Evolutionary conservation across 2,888 invertebrate genomes (phyloP).

Genomic region (Drosophila affinis): DNA sequence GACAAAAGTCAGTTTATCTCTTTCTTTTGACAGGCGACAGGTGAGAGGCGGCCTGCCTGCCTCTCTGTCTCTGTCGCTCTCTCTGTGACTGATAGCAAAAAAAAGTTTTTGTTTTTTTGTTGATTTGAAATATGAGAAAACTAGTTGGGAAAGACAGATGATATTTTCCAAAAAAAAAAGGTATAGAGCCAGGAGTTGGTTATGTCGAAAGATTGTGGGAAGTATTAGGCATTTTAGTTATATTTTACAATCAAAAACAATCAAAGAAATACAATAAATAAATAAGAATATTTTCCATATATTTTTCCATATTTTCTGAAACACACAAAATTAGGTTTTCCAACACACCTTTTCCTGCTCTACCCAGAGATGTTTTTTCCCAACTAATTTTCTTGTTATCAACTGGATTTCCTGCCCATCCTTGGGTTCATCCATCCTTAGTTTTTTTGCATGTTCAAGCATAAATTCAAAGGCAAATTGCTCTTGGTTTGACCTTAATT

Average conservation of each 20-base stretch:
- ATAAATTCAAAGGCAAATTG: conserved; percentile 49
- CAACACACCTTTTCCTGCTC: too few relatives aligned
- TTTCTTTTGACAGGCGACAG: conserved; percentile 28
- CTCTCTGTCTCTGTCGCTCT: too few relatives aligned
- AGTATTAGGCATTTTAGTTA: too few relatives aligned
- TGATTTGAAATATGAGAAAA: conserved; percentile 6
- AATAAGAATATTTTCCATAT: too few relatives aligned
- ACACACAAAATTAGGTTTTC: too few relatives aligned
- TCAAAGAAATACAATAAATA: too few relatives aligned
- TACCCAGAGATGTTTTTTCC: not conserved
- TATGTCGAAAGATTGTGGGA: too few relatives aligned
- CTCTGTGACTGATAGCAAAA: conserved; percentile 5
- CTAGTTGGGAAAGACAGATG: not conserved
- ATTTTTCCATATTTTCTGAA: too few relatives aligned
- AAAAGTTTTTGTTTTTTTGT: not conserved
- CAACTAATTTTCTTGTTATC: conserved; percentile 25
- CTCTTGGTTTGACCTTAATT: conserved; percentile 41
- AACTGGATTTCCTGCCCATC: not conserved
- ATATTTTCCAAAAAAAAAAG: not conserved
- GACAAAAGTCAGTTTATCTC: conserved; percentile 19
- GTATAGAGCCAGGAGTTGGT: too few relatives aligned
- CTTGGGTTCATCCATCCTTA: too few relatives aligned
- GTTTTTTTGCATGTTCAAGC: conserved; percentile 42
- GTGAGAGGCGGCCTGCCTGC: conserved; percentile 15
- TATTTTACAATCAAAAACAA: not conserved